Conservation (phyloP, 2,113 vertebrate species). For the Podarcis cretensis region DNA sequence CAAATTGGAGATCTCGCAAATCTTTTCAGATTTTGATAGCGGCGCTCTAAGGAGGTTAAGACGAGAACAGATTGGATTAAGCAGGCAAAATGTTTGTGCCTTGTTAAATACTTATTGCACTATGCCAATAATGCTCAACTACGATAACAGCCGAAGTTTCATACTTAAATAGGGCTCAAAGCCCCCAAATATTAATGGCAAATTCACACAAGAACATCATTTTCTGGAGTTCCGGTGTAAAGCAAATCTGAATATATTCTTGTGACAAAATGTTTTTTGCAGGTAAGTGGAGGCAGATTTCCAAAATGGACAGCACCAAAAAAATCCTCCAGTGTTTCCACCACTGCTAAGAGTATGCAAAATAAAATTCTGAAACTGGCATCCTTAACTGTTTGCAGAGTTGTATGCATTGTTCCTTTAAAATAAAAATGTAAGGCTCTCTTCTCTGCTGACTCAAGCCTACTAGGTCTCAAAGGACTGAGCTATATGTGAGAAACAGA, state of each 20-base stretch:
- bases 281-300: background rate
- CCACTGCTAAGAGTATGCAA: background rate
- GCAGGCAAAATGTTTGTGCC: background rate
- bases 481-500: background rate
- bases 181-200: background rate
- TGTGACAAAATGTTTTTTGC: background rate
- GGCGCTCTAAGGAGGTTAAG: background rate
- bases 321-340: background rate
- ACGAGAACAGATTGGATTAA: background rate
- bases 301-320: background rate
- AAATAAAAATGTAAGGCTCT: background rate
- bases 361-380: background rate
- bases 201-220: background rate
- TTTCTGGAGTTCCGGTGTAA: background rate
- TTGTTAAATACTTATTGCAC: background rate
- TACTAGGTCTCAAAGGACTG: rapidly evolving
- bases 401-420: background rate
- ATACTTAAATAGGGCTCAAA: background rate
- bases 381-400: background rate
- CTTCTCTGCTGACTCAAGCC: background rate
- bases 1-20: background rate
- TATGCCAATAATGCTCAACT: background rate
- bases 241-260: background rate
- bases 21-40: background rate
- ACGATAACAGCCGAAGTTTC: background rate